phyloP scores from a whole-genome alignment of 2,888 invertebrate species.

The Apodemia mormo region DNA sequence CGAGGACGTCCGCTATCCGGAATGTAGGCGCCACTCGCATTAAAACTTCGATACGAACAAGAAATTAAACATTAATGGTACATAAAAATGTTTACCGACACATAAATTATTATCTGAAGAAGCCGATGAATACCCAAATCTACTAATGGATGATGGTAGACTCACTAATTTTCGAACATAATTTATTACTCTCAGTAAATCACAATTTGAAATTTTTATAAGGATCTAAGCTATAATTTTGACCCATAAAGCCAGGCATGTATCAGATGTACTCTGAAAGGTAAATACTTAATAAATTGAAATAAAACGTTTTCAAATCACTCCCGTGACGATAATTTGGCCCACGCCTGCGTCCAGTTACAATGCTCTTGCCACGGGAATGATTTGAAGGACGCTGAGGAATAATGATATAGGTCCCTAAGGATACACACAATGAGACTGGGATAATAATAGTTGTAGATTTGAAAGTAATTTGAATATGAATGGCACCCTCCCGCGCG shows the following conservation, averaged over 20 bases:
- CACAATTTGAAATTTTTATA: constrained; percentile 48
- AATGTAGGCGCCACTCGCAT: constrained; percentile 74
- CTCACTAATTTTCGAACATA: constrained; percentile 34
- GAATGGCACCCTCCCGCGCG: constrained; percentile 78
- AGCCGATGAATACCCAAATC: constrained; percentile 72
- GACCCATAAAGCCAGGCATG: constrained; percentile 58
- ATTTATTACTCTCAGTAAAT: constrained; percentile 48
- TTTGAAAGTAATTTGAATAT: constrained; percentile 81
- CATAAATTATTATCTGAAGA: constrained; percentile 75
- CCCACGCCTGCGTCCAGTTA: constrained; percentile 61
- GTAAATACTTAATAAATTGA: constrained; percentile 71
- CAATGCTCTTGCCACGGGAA: constrained; percentile 70
- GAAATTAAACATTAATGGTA: constrained; percentile 71
- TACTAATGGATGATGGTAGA: constrained; percentile 63
- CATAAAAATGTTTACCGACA: constrained; percentile 76
- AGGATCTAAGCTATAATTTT: constrained; percentile 48
- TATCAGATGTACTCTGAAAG: constrained; percentile 53
- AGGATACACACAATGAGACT: constrained; percentile 72
- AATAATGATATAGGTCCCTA: constrained; percentile 77
- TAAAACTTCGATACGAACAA: constrained; percentile 72
- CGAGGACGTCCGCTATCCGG: constrained; percentile 60
- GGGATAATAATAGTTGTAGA: constrained; percentile 81
- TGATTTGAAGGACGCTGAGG: constrained; percentile 71
- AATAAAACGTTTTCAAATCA: constrained; percentile 70
- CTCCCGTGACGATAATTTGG: constrained; percentile 62